Conservation (phyloP, 1,140 invertebrate species). For the Amphibalanus amphitrite region DNA sequence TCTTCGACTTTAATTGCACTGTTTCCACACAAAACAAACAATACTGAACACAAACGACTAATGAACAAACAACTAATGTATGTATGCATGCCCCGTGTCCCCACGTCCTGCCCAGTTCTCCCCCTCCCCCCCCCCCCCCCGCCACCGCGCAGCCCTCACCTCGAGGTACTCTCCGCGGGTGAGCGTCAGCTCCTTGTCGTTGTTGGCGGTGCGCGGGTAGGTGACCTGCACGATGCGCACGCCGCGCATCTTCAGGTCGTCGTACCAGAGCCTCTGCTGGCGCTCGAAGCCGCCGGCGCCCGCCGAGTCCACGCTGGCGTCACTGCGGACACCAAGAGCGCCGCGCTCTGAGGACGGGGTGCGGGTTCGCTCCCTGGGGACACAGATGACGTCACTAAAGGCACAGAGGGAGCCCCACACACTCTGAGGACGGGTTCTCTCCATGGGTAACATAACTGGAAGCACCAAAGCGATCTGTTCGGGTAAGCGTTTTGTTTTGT, state of each 20-base stretch:
- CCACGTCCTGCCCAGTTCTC: too few species aligned
- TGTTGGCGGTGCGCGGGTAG: conserved; percentile 89
- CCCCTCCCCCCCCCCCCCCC: too few species aligned
- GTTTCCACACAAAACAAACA: too few species aligned
- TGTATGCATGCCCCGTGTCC: too few species aligned
- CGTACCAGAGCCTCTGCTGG: conserved; percentile 26
- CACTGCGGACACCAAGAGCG: conserved; percentile 10
- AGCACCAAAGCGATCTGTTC: too few species aligned
- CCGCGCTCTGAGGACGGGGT: not conserved
- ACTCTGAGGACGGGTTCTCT: not conserved
- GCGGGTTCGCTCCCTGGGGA: not conserved
- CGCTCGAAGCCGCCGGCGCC: conserved; percentile 36
- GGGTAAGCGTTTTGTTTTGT: too few species aligned
- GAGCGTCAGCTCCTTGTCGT: conserved; percentile 93
- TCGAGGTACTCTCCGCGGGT: conserved; percentile 87
- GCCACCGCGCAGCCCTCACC: conserved; percentile 32
- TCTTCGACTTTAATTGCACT: too few species aligned
- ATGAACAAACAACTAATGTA: too few species aligned
- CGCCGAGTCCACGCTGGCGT: conserved; percentile 11
- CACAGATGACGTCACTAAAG: too few species aligned
- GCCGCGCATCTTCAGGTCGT: conserved; percentile 28
- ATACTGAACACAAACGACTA: too few species aligned
- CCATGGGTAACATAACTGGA: not conserved
- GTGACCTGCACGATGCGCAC: conserved; percentile 80
- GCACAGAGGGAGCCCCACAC: too few species aligned